Conservation (phyloP, 2,113 vertebrate genomes). For the Seriola aureovittata region DNA sequence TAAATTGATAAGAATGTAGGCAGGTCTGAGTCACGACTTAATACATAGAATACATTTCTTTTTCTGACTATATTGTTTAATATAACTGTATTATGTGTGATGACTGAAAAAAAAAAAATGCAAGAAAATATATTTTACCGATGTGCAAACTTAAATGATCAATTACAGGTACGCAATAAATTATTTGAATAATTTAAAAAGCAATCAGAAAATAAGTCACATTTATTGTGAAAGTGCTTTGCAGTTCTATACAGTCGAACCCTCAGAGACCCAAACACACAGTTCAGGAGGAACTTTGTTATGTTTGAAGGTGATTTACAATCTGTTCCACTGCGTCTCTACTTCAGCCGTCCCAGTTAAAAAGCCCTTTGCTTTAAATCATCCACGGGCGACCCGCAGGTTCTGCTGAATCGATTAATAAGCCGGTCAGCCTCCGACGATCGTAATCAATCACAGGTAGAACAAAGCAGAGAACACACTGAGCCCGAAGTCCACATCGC, state of each 20-base stretch:
- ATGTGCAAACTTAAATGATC: background rate
- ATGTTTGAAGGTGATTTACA: slow-evolving; percentile 68
- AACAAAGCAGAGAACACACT: slow-evolving; percentile 48
- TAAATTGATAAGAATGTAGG: too few relatives aligned
- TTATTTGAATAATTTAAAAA: background rate
- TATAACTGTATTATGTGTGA: too few relatives aligned
- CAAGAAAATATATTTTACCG: background rate
- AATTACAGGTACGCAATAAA: background rate
- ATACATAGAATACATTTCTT: too few relatives aligned
- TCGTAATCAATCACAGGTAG: slow-evolving; percentile 79
- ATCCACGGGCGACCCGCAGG: slow-evolving; percentile 54
- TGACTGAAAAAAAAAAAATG: background rate
- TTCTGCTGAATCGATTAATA: slow-evolving; percentile 80
- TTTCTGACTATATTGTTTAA: too few relatives aligned
- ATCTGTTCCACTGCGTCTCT: slow-evolving; percentile 21
- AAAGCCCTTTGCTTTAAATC: slow-evolving; percentile 56
- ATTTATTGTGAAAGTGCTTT: background rate
- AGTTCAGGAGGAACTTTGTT: slow-evolving; percentile 42
- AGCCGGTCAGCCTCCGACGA: slow-evolving; percentile 70
- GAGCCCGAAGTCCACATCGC: slow-evolving; percentile 24
- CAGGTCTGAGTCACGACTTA: too few relatives aligned
- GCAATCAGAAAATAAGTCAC: background rate
- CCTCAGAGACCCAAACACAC: background rate
- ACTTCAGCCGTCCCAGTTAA: slow-evolving; percentile 26
- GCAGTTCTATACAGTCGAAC: background rate